Percentiles rank a stretch among this genome's conserved stretches.
Evolutionary conservation across 1,140 invertebrate species (phyloP).

Genomic region (Drosophila carrolli): DNA sequence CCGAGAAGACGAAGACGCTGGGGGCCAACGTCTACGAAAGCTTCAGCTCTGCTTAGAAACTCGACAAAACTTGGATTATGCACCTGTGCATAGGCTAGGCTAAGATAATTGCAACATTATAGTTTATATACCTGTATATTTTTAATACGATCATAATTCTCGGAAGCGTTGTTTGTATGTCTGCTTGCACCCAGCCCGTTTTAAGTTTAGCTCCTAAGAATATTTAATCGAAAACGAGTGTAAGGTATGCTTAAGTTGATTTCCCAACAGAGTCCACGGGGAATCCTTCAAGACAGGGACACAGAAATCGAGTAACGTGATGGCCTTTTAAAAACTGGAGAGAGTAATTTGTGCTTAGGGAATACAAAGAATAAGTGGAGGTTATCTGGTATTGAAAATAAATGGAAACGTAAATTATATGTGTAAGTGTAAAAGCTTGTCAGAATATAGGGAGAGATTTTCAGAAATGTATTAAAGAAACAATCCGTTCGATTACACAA

Average conservation of each 20-base stretch:
- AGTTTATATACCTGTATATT: constrained; percentile 37
- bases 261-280: constrained; percentile 24
- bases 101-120: constrained; percentile 31
- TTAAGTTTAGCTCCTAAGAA: constrained; percentile 51
- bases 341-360: constrained; percentile 26
- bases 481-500: not conserved
- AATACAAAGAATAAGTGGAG: not conserved
- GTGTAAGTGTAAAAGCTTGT: not conserved
- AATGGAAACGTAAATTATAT: constrained; percentile 2
- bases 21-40: constrained; percentile 97
- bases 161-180: constrained; percentile 34
- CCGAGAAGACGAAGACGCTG: constrained; percentile 92
- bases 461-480: not conserved
- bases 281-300: constrained; percentile 27
- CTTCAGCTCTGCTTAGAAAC: constrained; percentile 86
- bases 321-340: constrained; percentile 59
- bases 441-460: no score
- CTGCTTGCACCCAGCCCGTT: constrained; percentile 22
- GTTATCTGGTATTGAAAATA: constrained; percentile 1
- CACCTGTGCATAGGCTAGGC: constrained; percentile 33
- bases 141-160: constrained; percentile 24
- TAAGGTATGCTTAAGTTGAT: constrained; percentile 31
- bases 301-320: constrained; percentile 38
- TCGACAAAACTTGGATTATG: constrained; percentile 27
- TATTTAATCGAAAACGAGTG: constrained; percentile 34